phyloP scores from a whole-genome alignment of 1,140 invertebrate genomes.

The Solenopsis invicta region DNA sequence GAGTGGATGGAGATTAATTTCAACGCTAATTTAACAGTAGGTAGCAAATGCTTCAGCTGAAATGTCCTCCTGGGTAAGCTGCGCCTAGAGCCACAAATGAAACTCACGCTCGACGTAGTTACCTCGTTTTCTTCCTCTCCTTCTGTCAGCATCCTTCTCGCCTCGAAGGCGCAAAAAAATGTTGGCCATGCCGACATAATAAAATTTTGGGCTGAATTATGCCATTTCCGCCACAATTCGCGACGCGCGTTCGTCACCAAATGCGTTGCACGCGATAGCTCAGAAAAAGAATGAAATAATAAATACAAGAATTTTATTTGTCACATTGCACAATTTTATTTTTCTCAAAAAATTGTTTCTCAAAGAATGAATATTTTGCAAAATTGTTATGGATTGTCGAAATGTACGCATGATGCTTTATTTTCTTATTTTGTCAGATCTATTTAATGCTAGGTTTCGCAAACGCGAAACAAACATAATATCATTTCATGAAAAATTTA shows the following conservation, averaged over 20 bases:
- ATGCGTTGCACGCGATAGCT: neutral
- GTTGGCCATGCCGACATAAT: neutral
- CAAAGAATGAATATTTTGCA: neutral
- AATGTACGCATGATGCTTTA: no score
- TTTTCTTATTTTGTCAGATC: no score
- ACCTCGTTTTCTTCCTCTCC: constrained; percentile 20
- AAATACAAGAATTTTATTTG: neutral
- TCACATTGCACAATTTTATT: neutral
- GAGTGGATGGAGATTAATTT: constrained; percentile 66
- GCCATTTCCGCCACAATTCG: neutral
- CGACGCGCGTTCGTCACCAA: neutral
- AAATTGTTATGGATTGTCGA: no score
- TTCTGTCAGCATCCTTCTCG: constrained; percentile 11
- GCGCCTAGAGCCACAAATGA: constrained; percentile 53
- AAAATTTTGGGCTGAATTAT: constrained; percentile 28
- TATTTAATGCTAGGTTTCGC: no score
- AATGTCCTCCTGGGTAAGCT: constrained; percentile 48
- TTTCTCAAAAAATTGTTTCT: neutral
- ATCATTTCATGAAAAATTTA: no score
- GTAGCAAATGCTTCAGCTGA: constrained; percentile 47
- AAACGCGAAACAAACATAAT: no score
- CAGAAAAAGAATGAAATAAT: neutral
- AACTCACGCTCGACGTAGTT: constrained; percentile 36
- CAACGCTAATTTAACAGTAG: constrained; percentile 60
- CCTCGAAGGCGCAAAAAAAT: neutral